These are phyloP conservation scores for Polymixis lichenea DNA, from an alignment of 2,888 invertebrate species.

Conservation along the genomic window DNA sequence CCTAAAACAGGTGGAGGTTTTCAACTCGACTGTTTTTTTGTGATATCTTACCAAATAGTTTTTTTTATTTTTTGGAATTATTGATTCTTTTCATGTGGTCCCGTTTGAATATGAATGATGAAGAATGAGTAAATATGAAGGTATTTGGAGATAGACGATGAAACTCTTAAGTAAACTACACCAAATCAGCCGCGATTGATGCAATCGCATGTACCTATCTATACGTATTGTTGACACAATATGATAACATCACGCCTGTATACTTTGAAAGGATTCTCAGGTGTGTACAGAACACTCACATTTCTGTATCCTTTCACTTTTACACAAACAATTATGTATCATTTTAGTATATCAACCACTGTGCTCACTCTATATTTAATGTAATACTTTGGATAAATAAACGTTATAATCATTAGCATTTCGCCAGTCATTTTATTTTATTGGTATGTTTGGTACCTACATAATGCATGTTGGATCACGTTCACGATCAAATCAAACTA, in stretches of 20 bases:
- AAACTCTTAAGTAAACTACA: not conserved
- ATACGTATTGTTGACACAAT: not conserved
- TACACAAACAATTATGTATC: too few relatives aligned
- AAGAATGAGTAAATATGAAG: too few relatives aligned
- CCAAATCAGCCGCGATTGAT: not conserved
- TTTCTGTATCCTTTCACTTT: not conserved
- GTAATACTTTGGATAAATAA: too few relatives aligned
- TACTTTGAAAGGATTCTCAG: not conserved
- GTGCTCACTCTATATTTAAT: too few relatives aligned
- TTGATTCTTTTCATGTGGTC: not conserved
- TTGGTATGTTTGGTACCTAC: not conserved
- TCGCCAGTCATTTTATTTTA: not conserved
- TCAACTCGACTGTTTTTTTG: not conserved
- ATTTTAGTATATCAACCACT: too few relatives aligned
- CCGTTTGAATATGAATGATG: too few relatives aligned
- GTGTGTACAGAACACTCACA: not conserved
- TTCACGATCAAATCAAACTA: not conserved
- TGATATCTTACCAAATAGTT: not conserved
- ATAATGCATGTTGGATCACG: not conserved
- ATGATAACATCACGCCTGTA: not conserved
- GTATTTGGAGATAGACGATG: too few relatives aligned
- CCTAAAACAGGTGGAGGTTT: not conserved
- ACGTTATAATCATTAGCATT: too few relatives aligned
- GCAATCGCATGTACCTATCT: not conserved
- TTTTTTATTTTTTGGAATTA: not conserved